phyloP scores from a whole-genome alignment of 2,797 vertebrate genomes.

The Liasis olivaceus region DNA sequence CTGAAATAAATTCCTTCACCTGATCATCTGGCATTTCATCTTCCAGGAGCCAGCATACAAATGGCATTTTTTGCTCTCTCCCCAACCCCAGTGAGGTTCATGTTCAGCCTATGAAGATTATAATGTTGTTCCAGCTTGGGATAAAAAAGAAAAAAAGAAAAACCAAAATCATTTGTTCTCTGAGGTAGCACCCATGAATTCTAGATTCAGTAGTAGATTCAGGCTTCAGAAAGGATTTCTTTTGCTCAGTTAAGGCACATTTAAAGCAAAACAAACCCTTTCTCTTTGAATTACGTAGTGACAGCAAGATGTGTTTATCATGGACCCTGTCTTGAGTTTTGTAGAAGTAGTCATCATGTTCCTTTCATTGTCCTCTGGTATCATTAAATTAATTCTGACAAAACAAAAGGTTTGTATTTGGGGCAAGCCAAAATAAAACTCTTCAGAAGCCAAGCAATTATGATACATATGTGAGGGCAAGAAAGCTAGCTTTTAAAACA shows the following conservation, averaged over 20 bases:
- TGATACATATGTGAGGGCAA: neutral
- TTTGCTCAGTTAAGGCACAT: constrained; percentile 47
- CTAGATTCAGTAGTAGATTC: neutral
- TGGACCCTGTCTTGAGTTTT: constrained; percentile 53
- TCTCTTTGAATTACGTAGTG: constrained; percentile 51
- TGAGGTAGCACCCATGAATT: constrained; percentile 18
- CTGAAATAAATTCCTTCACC: constrained; percentile 51
- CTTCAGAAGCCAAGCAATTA: constrained; percentile 56
- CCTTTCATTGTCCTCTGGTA: constrained; percentile 41
- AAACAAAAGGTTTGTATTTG: constrained; percentile 65
- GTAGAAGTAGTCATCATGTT: constrained; percentile 33
- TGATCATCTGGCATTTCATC: neutral
- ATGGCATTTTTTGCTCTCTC: neutral
- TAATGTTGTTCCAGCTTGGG: neutral
- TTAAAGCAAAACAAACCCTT: constrained; percentile 43
- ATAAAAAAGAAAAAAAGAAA: neutral
- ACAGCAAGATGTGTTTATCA: constrained; percentile 54
- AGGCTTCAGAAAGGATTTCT: constrained; percentile 15
- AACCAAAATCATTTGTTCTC: neutral
- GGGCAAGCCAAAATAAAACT: constrained; percentile 35
- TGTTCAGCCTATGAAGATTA: neutral
- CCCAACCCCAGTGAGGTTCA: neutral
- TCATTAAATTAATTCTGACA: constrained; percentile 61
- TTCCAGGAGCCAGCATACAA: constrained; percentile 26
- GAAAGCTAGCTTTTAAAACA: constrained; percentile 66